Percentiles rank a stretch among this genome's conserved stretches.
Conservation (phyloP, 2,113 vertebrate genomes). For the Xenopus laevis region DNA sequence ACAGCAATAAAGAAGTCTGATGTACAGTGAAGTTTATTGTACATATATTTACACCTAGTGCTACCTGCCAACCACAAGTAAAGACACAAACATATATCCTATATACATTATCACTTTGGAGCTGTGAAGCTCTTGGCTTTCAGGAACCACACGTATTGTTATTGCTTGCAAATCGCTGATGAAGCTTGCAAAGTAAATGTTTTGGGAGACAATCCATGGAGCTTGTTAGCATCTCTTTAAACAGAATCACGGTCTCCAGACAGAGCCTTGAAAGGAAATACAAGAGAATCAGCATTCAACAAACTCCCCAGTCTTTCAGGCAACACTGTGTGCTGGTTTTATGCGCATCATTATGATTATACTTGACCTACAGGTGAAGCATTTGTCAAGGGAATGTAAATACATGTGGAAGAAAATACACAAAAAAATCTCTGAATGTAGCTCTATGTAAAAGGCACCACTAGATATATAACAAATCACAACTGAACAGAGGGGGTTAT, state of each 20-base stretch:
- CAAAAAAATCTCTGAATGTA: too few relatives aligned
- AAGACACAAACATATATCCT: constrained; percentile 52
- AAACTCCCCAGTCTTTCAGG: too few relatives aligned
- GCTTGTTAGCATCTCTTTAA: constrained; percentile 76
- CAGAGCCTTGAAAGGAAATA: constrained; percentile 70
- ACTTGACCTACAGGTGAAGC: too few relatives aligned
- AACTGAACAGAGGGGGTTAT: too few relatives aligned
- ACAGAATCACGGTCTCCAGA: constrained; percentile 79
- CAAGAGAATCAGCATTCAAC: not conserved
- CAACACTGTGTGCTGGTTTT: too few relatives aligned
- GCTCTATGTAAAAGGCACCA: too few relatives aligned
- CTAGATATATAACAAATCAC: too few relatives aligned
- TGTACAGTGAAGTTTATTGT: constrained; percentile 17
- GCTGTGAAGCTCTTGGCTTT: constrained; percentile 29
- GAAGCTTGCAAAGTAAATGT: constrained; percentile 82
- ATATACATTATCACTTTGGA: constrained; percentile 30
- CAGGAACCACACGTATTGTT: constrained; percentile 86
- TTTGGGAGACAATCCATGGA: constrained; percentile 90
- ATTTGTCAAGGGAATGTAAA: too few relatives aligned
- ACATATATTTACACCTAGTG: constrained; percentile 52
- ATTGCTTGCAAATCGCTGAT: constrained; percentile 75
- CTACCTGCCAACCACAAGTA: constrained; percentile 73
- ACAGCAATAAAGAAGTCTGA: not conserved
- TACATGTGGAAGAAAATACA: too few relatives aligned
- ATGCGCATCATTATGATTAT: too few relatives aligned